Conservation (phyloP, 2,113 vertebrate species). For the Eclectus roratus region DNA sequence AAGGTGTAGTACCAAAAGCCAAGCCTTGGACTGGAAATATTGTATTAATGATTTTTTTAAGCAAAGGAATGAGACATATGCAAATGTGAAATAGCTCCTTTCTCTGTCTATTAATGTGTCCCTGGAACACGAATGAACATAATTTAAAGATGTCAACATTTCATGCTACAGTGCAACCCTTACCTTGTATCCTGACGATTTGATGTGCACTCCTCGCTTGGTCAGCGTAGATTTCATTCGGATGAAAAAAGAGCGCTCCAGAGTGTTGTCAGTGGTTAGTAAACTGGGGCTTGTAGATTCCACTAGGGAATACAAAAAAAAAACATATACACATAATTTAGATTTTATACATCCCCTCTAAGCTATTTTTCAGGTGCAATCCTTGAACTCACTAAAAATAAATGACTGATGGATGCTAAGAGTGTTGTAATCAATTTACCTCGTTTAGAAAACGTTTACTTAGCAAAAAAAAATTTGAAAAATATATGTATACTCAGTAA, state of each 20-base stretch:
- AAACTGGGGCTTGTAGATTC: constrained; percentile 94
- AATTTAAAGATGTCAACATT: constrained; percentile 4
- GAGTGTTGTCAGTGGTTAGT: constrained; percentile 87
- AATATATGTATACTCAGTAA: constrained; percentile 61
- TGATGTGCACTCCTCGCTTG: constrained; percentile 98
- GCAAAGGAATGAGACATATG: neutral
- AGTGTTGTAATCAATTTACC: constrained; percentile 74
- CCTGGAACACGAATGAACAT: neutral
- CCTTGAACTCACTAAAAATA: constrained; percentile 75
- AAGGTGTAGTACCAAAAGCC: neutral
- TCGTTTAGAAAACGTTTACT: constrained; percentile 75
- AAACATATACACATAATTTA: constrained; percentile 64
- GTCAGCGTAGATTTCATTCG: constrained; percentile 99
- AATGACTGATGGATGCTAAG: constrained; percentile 75
- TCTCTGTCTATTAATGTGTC: neutral
- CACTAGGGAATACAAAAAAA: constrained; percentile 79
- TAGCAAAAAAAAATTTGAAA: constrained; percentile 62
- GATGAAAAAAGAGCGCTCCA: constrained; percentile 98
- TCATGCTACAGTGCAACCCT: constrained; percentile 41
- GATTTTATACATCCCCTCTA: constrained; percentile 50
- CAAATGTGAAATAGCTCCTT: neutral
- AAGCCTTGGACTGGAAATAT: neutral
- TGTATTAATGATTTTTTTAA: neutral
- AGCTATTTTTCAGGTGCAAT: constrained; percentile 70
- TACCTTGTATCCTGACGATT: constrained; percentile 99